These are phyloP conservation scores for Heliconius cydno DNA, from an alignment of 2,888 invertebrate genomes.

Conservation along the genomic window DNA sequence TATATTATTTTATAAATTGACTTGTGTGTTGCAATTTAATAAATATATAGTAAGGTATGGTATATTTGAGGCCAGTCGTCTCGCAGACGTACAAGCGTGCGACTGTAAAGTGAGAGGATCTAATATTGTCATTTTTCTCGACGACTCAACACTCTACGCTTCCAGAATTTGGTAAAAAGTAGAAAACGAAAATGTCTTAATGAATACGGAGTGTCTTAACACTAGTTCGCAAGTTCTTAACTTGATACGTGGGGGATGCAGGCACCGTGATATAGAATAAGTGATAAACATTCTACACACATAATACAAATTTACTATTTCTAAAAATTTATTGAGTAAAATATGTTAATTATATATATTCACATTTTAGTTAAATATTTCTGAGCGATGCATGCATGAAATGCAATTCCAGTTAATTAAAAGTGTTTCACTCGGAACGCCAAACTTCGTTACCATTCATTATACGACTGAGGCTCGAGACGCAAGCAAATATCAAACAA, in stretches of 20 bases:
- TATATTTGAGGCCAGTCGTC: background rate
- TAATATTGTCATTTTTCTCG: background rate
- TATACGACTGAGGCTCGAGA: conserved; percentile 66
- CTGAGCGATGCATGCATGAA: conserved; percentile 79
- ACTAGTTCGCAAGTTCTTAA: too few relatives aligned
- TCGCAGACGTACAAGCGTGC: background rate
- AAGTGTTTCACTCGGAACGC: conserved; percentile 69
- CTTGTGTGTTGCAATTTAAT: too few relatives aligned
- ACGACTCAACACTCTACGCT: background rate
- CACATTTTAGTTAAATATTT: conserved; percentile 55
- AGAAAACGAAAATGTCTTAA: background rate
- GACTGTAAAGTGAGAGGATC: background rate
- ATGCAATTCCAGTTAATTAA: conserved; percentile 82
- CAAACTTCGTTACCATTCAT: conserved; percentile 71
- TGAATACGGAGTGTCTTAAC: too few relatives aligned
- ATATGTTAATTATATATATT: background rate
- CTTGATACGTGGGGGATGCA: too few relatives aligned
- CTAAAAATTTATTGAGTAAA: background rate
- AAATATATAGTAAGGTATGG: too few relatives aligned
- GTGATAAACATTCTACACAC: background rate
- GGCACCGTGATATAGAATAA: too few relatives aligned
- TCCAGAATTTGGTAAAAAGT: background rate
- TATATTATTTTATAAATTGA: background rate
- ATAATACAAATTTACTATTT: background rate
- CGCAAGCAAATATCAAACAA: conserved; percentile 71